phyloP scores from a whole-genome alignment of 2,888 invertebrate species.

The Megaustenia siamemsis region DNA sequence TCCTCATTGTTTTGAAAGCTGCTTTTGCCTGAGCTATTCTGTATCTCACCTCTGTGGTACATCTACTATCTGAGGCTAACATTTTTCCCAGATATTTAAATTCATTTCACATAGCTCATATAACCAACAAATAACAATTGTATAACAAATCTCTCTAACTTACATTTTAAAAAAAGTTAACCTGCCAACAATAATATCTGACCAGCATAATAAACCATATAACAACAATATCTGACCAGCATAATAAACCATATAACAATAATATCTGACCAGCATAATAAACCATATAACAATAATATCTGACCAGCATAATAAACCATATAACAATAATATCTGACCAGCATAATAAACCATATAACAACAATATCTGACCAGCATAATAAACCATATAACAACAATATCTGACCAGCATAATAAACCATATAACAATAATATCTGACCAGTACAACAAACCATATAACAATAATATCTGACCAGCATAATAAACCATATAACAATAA shows the following conservation, averaged over 20 bases:
- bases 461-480: constrained; percentile 82
- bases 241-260: not conserved
- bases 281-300: not conserved
- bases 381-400: not conserved
- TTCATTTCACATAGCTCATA: too few species aligned
- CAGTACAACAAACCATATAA: not conserved
- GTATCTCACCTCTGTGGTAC: too few species aligned
- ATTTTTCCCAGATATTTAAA: too few species aligned
- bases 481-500: constrained; percentile 83
- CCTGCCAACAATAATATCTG: not conserved
- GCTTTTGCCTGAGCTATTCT: too few species aligned
- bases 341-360: not conserved
- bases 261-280: not conserved
- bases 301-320: not conserved
- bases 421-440: not conserved
- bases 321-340: not conserved
- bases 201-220: not conserved
- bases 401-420: not conserved
- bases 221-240: not conserved
- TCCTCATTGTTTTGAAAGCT: too few species aligned
- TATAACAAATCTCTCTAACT: too few species aligned
- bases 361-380: not conserved
- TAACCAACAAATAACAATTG: too few species aligned
- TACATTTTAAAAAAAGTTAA: too few species aligned
- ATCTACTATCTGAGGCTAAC: too few species aligned